A percentile compares a stretch with the other conserved stretches of the same genome.
Conservation (phyloP, 2,797 vertebrate species). For the Anguilla pacifica region DNA sequence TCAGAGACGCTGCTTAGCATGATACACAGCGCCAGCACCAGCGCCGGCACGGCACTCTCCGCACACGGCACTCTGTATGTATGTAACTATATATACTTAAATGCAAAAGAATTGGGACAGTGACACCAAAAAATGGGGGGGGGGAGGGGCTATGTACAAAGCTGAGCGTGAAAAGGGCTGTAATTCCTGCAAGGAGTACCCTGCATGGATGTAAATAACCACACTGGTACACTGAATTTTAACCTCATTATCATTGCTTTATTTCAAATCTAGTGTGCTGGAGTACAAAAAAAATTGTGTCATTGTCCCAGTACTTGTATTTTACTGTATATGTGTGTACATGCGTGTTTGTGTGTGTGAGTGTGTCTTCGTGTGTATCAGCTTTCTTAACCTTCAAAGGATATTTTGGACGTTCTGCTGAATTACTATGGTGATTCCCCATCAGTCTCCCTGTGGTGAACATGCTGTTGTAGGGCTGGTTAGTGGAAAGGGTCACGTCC, state of each 20-base stretch:
- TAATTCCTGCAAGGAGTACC: too few relatives aligned
- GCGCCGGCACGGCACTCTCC: too few relatives aligned
- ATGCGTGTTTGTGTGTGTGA: background rate
- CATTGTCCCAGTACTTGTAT: background rate
- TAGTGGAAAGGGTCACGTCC: background rate
- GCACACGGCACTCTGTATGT: too few relatives aligned
- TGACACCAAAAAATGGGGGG: too few relatives aligned
- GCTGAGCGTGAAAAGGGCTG: background rate
- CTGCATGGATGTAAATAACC: too few relatives aligned
- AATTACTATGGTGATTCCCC: background rate
- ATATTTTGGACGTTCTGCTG: background rate
- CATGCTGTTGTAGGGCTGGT: background rate
- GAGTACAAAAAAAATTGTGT: too few relatives aligned
- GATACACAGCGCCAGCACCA: background rate
- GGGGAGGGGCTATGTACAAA: too few relatives aligned
- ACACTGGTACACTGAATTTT: too few relatives aligned
- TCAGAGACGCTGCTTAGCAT: background rate
- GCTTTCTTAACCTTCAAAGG: background rate
- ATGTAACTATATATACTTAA: too few relatives aligned
- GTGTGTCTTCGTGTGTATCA: conserved; percentile 4
- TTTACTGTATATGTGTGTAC: background rate
- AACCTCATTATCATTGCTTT: too few relatives aligned
- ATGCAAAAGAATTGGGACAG: too few relatives aligned
- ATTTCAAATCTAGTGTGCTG: too few relatives aligned
- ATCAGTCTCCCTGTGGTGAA: background rate